Evolutionary conservation across 2,797 vertebrate genomes (phyloP).

Genomic region (Coregonus ussuriensis): DNA sequence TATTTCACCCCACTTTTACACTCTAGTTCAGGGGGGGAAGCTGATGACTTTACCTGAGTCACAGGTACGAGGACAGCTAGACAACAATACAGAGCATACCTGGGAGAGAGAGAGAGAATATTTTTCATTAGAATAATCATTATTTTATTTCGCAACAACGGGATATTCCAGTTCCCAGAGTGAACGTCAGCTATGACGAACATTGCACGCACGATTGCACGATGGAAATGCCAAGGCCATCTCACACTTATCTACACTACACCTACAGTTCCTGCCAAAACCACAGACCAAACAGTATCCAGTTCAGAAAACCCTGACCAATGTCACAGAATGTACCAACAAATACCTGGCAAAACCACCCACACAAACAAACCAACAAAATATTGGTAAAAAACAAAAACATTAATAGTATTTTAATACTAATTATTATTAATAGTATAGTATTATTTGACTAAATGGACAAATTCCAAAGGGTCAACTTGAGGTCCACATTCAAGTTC

Average conservation of each 20-base stretch:
- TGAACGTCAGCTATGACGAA: background rate
- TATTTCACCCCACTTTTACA: background rate
- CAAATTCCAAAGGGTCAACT: no score
- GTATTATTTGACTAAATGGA: no score
- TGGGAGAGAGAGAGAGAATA: background rate
- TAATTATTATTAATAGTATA: no score
- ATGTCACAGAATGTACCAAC: background rate
- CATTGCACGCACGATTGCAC: no score
- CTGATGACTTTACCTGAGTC: background rate
- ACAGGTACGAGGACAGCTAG: background rate
- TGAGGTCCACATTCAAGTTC: background rate
- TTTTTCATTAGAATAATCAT: background rate
- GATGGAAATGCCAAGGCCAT: no score
- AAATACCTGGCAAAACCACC: background rate
- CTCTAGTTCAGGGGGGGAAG: background rate
- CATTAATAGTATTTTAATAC: no score
- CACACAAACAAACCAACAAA: background rate
- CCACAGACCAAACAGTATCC: no score
- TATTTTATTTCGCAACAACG: background rate
- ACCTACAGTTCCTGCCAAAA: no score
- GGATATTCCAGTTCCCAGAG: background rate
- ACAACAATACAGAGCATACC: background rate
- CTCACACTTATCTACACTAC: no score
- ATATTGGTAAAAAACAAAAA: no score
- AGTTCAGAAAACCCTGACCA: no score